Conservation (phyloP, 1,140 invertebrate species). For the Chrysomallon squamiferum region DNA sequence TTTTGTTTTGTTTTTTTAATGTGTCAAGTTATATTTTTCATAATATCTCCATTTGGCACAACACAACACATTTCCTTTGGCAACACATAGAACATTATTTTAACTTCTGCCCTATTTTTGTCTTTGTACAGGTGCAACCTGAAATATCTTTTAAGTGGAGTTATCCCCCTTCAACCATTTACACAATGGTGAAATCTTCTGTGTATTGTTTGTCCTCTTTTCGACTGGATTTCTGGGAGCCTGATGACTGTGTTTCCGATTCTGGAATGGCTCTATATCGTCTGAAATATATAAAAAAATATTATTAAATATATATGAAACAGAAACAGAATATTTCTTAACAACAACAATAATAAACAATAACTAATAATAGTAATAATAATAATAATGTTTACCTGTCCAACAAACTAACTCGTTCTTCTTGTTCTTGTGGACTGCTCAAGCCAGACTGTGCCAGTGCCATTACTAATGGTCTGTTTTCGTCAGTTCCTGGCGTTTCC, state of each 20-base stretch:
- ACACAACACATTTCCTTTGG: too few relatives aligned
- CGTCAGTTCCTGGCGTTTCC: slow-evolving; percentile 43
- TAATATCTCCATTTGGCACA: too few relatives aligned
- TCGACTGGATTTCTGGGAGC: neutral
- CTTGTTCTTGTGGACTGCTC: slow-evolving; percentile 36
- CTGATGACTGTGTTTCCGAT: slow-evolving; percentile 16
- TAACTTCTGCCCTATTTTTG: too few relatives aligned
- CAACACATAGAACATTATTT: too few relatives aligned
- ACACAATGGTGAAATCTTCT: slow-evolving; percentile 46
- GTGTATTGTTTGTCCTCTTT: slow-evolving; percentile 37
- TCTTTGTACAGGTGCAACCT: too few relatives aligned
- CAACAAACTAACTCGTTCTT: slow-evolving; percentile 37
- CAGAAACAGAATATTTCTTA: neutral
- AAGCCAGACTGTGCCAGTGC: slow-evolving; percentile 27
- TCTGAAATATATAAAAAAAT: slow-evolving; percentile 16
- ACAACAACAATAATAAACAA: too few relatives aligned
- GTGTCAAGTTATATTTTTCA: too few relatives aligned
- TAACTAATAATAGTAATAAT: too few relatives aligned
- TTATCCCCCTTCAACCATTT: slow-evolving; percentile 10
- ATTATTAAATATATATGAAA: neutral
- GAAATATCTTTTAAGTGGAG: too few relatives aligned
- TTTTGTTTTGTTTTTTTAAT: too few relatives aligned
- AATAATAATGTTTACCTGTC: too few relatives aligned
- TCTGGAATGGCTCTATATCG: slow-evolving; percentile 45
- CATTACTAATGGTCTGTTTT: slow-evolving; percentile 34